Conservation (phyloP, 2,888 invertebrate species). For the Pachymerium ferrugineum region DNA sequence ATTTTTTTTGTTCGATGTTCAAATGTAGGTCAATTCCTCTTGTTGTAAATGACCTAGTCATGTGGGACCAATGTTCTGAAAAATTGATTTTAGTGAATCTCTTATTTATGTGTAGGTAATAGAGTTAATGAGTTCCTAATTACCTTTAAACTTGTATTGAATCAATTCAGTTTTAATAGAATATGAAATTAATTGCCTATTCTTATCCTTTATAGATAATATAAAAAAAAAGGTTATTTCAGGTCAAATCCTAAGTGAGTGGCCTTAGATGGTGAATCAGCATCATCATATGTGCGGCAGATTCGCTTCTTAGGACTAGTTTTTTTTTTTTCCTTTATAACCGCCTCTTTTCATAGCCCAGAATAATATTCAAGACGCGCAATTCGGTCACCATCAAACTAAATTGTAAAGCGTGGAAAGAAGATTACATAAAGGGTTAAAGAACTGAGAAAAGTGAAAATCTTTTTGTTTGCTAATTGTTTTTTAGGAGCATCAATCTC, state of each 20-base stretch:
- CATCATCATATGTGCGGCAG: no score
- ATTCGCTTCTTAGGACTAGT: no score
- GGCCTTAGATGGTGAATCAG: neutral
- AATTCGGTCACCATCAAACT: neutral
- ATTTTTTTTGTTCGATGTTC: neutral
- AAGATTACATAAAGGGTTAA: neutral
- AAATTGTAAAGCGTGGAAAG: neutral
- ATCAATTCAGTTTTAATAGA: no score
- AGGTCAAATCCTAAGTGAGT: neutral
- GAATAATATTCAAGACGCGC: neutral
- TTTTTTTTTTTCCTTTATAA: no score
- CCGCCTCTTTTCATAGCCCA: no score
- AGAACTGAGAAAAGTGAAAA: neutral
- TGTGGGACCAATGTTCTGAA: neutral
- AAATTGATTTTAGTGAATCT: no score
- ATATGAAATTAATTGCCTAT: no score
- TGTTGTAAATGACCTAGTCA: neutral
- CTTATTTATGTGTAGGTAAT: no score
- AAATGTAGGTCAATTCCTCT: constrained; percentile 1
- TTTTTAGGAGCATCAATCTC: neutral
- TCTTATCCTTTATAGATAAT: no score
- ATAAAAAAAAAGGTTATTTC: neutral
- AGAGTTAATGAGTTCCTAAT: no score
- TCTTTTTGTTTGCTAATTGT: neutral
- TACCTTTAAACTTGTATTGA: no score